Evolutionary conservation across 2,888 invertebrate species (phyloP).

Genomic region (Loripinus fragilis): DNA sequence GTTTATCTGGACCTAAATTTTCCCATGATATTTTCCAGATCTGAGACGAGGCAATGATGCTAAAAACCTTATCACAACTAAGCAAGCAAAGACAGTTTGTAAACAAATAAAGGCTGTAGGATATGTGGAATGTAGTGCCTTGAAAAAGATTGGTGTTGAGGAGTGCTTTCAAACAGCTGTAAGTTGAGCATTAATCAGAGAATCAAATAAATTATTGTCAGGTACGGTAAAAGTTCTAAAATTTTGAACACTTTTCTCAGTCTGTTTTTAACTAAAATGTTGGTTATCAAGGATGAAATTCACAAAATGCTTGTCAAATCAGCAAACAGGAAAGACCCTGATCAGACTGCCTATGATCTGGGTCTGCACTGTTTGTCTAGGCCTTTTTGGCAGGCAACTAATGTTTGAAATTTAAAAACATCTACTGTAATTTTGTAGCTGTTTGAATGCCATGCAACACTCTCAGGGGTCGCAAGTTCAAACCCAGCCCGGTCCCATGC

Average conservation of each 20-base stretch:
- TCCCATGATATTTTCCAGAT: too few species aligned
- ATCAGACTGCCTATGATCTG: not conserved
- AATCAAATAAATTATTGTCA: too few species aligned
- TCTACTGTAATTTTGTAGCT: not conserved
- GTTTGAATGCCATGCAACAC: not conserved
- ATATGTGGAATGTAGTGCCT: conserved; percentile 58
- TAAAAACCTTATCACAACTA: conserved; percentile 48
- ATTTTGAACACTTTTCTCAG: too few species aligned
- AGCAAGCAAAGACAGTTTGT: conserved; percentile 39
- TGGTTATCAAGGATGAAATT: too few species aligned
- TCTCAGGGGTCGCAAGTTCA: too few species aligned
- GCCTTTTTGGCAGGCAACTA: too few species aligned
- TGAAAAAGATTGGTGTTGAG: conserved; percentile 49
- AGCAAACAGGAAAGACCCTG: too few species aligned
- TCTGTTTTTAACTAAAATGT: too few species aligned
- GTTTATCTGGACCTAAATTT: too few species aligned
- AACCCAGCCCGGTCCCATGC: not conserved
- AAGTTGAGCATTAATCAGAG: conserved; percentile 28
- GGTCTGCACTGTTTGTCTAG: not conserved
- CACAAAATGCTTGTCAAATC: too few species aligned
- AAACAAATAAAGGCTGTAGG: conserved; percentile 41
- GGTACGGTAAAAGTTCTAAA: too few species aligned
- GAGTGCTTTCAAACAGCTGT: conserved; percentile 52
- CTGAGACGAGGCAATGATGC: conserved; percentile 51
- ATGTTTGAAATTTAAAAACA: not conserved